Percentiles rank a stretch among this genome's conserved stretches.
These are phyloP conservation scores for Cosmia trapezina DNA, from an alignment of 2,888 invertebrate genomes.

Conservation along the genomic window DNA sequence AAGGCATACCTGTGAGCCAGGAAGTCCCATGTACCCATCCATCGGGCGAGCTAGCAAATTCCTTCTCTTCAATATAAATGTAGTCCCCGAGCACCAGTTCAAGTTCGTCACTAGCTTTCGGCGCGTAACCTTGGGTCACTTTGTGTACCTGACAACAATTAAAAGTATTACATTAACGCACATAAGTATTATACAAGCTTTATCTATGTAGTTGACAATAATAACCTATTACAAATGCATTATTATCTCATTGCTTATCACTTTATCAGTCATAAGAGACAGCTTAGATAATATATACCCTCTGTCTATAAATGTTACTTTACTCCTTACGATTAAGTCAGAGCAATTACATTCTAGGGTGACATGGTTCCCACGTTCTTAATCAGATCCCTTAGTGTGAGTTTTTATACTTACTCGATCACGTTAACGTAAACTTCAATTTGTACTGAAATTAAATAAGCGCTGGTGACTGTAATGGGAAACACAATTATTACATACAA, in stretches of 20 bases:
- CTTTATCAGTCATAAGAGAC: not conserved
- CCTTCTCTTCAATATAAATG: constrained; percentile 94
- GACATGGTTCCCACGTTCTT: not conserved
- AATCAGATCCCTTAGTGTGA: no score
- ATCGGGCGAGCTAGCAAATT: constrained; percentile 93
- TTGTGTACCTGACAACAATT: constrained; percentile 91
- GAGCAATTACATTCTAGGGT: constrained; percentile 6
- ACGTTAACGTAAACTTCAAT: no score
- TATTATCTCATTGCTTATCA: constrained; percentile 17
- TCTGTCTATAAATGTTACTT: not conserved
- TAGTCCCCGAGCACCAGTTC: constrained; percentile 96
- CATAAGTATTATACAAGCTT: not conserved
- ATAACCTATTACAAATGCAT: not conserved
- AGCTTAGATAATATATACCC: not conserved
- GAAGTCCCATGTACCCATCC: constrained; percentile 97
- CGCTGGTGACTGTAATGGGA: no score
- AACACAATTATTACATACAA: no score
- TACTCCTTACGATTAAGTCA: not conserved
- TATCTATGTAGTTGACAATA: constrained; percentile 10
- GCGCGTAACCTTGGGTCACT: constrained; percentile 94
- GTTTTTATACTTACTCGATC: no score
- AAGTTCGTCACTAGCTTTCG: constrained; percentile 95
- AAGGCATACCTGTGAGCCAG: constrained; percentile 92
- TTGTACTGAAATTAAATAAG: no score
- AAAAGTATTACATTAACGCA: not conserved